Percentiles rank a stretch among this genome's conserved stretches.
Conservation (phyloP, 2,888 invertebrate genomes). For the Clepsis dumicolana region DNA sequence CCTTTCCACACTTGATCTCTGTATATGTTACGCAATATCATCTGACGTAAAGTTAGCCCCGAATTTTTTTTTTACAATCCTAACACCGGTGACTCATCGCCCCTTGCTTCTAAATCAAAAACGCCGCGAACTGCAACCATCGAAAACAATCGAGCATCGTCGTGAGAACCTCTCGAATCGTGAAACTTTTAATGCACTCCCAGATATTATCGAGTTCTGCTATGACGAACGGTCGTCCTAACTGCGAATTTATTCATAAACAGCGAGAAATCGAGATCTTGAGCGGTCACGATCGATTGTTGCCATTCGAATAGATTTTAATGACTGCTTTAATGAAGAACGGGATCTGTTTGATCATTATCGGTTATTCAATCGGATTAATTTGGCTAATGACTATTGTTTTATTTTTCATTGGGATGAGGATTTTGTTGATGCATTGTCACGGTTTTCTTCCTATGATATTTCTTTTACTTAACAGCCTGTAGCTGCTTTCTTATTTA, state of each 20-base stretch:
- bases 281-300: constrained; percentile 68
- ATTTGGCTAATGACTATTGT: not conserved
- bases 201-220: constrained; percentile 46
- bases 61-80: no score
- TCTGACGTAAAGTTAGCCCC: no score
- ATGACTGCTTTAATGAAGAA: constrained; percentile 23
- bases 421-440: not conserved
- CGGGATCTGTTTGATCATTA: constrained; percentile 22
- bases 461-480: not conserved
- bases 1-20: no score
- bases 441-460: constrained; percentile 7
- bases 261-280: constrained; percentile 66
- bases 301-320: constrained; percentile 45
- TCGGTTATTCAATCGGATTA: not conserved
- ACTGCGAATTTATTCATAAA: constrained; percentile 70
- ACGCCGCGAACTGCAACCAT: constrained; percentile 25
- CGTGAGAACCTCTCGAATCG: constrained; percentile 54
- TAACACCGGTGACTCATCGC: not conserved
- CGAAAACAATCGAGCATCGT: constrained; percentile 18
- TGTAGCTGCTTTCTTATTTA: not conserved
- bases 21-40: no score
- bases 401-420: constrained; percentile 2
- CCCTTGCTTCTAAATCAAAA: not conserved
- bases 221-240: constrained; percentile 55
- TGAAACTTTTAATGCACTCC: constrained; percentile 48